These are phyloP conservation scores for Tortricodes alternella DNA, from an alignment of 2,888 invertebrate species.

Conservation along the genomic window DNA sequence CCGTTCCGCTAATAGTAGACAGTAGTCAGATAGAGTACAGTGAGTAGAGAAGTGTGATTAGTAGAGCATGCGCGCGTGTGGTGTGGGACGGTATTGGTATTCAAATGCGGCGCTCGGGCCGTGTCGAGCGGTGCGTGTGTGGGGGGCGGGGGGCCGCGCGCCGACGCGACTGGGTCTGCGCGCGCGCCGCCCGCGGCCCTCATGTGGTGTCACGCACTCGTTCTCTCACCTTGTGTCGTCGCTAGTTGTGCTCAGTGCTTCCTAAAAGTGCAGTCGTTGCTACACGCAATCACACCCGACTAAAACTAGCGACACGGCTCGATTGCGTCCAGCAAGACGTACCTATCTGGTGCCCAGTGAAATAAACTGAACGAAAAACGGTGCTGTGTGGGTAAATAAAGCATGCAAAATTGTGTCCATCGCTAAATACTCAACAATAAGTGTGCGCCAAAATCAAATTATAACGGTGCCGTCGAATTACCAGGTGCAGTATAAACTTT, in stretches of 20 bases:
- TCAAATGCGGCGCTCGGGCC: constrained; percentile 86
- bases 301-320: constrained; percentile 16
- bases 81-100: constrained; percentile 86
- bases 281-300: constrained; percentile 48
- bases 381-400: constrained; percentile 80
- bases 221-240: constrained; percentile 82
- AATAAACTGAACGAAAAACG: constrained; percentile 77
- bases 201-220: constrained; percentile 69
- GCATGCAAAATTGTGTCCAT: constrained; percentile 83
- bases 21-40: constrained; percentile 72
- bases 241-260: constrained; percentile 79
- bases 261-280: constrained; percentile 74
- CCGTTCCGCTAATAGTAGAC: constrained; percentile 75
- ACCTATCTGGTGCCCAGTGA: constrained; percentile 81
- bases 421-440: constrained; percentile 81
- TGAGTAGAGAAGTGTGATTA: constrained; percentile 80
- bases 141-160: constrained; percentile 28
- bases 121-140: constrained; percentile 59
- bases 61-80: constrained; percentile 81
- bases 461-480: constrained; percentile 81
- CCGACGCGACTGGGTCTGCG: not conserved
- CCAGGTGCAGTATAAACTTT: constrained; percentile 79
- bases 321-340: constrained; percentile 60
- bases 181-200: constrained; percentile 8
- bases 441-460: constrained; percentile 82